A percentile compares a stretch with the other conserved stretches of the same genome.
phyloP scores from a whole-genome alignment of 2,888 invertebrate species.

The Mechanitis mazaeus region DNA sequence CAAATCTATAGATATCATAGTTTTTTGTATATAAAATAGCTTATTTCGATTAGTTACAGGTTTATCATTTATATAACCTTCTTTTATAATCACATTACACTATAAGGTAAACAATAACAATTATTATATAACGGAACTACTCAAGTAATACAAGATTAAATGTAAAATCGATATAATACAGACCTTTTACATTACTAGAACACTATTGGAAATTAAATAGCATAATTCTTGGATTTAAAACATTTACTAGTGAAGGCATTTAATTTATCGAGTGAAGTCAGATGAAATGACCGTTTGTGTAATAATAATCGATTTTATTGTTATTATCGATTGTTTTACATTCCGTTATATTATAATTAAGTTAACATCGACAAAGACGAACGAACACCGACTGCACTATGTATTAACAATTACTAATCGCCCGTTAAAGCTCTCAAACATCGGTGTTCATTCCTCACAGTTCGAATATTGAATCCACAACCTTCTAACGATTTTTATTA shows the following conservation, averaged over 20 bases:
- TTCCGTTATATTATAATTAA: conserved; percentile 15
- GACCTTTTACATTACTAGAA: no score
- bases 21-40: conserved; percentile 15
- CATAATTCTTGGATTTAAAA: no score
- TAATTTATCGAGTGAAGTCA: no score
- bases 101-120: neutral
- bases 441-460: conserved; percentile 17
- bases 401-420: conserved; percentile 8
- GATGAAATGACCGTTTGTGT: no score
- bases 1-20: conserved; percentile 8
- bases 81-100: neutral
- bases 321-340: neutral
- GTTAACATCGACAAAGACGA: conserved; percentile 11
- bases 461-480: conserved; percentile 19
- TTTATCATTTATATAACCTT: neutral
- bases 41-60: conserved; percentile 6
- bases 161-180: no score
- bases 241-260: no score
- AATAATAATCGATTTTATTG: conserved; percentile 1
- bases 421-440: conserved; percentile 18
- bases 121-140: neutral
- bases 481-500: conserved; percentile 18
- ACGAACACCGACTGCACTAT: conserved; percentile 11
- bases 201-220: no score
- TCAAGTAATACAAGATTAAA: no score